phyloP scores from a whole-genome alignment of 2,888 invertebrate species.

The Prostheceraeus crozeri region DNA sequence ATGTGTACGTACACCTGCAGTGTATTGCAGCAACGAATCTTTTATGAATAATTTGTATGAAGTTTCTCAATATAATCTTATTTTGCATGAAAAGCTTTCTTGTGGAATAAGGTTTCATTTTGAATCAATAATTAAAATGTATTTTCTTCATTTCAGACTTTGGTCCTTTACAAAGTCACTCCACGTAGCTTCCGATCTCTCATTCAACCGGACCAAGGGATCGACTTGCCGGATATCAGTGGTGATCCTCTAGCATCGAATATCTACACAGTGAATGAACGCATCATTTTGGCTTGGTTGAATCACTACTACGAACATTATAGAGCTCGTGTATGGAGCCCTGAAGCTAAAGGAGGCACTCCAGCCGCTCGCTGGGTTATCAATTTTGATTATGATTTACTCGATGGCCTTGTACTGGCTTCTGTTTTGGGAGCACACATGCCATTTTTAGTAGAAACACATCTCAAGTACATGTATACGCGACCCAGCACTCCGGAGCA shows the following conservation, averaged over 20 bases:
- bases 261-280: constrained; percentile 53
- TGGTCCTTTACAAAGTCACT: constrained; percentile 52
- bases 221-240: constrained; percentile 37
- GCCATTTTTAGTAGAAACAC: constrained; percentile 54
- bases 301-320: constrained; percentile 55
- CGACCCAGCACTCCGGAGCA: constrained; percentile 32
- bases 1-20: no score
- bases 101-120: no score
- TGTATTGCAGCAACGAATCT: no score
- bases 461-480: constrained; percentile 41
- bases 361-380: constrained; percentile 56
- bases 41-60: no score
- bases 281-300: constrained; percentile 55
- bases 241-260: constrained; percentile 45
- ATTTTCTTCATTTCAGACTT: constrained; percentile 43
- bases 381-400: constrained; percentile 57
- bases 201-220: constrained; percentile 46
- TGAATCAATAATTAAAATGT: background rate
- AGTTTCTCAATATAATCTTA: no score
- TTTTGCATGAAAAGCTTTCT: no score
- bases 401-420: constrained; percentile 55
- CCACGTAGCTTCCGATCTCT: constrained; percentile 49
- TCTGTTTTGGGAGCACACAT: constrained; percentile 55
- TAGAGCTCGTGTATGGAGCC: constrained; percentile 49
- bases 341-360: constrained; percentile 47